A percentile compares a stretch with the other conserved stretches of the same genome.
These are phyloP conservation scores for Margaritifera margaritifera DNA, from an alignment of 2,888 invertebrate genomes.

Conservation along the genomic window DNA sequence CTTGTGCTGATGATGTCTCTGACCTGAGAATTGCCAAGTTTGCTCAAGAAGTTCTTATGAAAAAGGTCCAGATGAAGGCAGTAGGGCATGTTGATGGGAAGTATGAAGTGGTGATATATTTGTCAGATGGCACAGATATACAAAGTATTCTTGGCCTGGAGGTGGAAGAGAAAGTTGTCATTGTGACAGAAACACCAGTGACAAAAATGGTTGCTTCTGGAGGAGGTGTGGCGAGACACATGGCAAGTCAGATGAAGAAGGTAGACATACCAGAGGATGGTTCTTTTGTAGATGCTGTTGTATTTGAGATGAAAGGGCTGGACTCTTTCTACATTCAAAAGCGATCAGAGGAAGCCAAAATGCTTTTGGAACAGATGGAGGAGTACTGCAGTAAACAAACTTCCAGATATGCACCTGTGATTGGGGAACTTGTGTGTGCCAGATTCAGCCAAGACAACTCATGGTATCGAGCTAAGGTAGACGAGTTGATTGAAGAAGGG, in stretches of 20 bases:
- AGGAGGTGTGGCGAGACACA: background rate
- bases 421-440: slow-evolving; percentile 41
- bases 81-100: slow-evolving; percentile 10
- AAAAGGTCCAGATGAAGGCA: slow-evolving; percentile 16
- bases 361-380: slow-evolving; percentile 18
- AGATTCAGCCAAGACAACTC: slow-evolving; percentile 27
- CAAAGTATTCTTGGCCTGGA: slow-evolving; percentile 11
- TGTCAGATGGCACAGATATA: slow-evolving; percentile 12
- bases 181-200: too few species aligned
- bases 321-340: slow-evolving; percentile 22
- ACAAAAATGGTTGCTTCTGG: too few species aligned
- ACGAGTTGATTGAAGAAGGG: slow-evolving; percentile 29
- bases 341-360: slow-evolving; percentile 28
- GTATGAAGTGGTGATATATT: slow-evolving; percentile 11
- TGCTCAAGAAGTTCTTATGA: slow-evolving; percentile 5
- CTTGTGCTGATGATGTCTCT: slow-evolving; percentile 8
- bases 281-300: too few species aligned
- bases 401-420: slow-evolving; percentile 22
- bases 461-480: slow-evolving; percentile 62
- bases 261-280: too few species aligned
- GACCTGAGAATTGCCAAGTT: slow-evolving; percentile 13
- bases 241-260: too few species aligned
- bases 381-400: slow-evolving; percentile 10
- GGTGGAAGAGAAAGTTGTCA: background rate
- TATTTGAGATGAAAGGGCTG: slow-evolving; percentile 28